Evolutionary conservation across 2,113 vertebrate species (phyloP), one percentile per base, ranked within the genome.

Genomic region (Ictalurus furcatus): DNA sequence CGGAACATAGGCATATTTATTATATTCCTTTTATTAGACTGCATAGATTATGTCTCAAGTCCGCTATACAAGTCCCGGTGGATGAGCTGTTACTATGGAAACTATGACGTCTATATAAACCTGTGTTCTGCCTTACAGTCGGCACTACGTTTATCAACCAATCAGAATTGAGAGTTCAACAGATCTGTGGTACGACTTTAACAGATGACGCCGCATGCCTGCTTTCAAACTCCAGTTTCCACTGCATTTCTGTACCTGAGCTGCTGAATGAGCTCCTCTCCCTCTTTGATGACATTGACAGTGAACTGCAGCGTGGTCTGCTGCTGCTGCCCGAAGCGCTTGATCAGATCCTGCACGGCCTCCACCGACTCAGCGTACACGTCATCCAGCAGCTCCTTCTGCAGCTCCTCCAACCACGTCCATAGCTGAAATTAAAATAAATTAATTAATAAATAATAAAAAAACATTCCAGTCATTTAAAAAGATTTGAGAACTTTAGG

Each of bases 331-430:
- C 98, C 97, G 7, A 99, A 99, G 90, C 98, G 97, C 92, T 99
- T 99, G 95, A 99, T 99, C 92, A 99, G 96, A 88, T 99, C 98
- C 94, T 99, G 98, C 63, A 99, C 98, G 0, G 98, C 98, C 93
- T 99, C 98, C 93, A 99, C 98, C 0, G 98, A 99, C 93, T 99
- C 98, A 0, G 98, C 98, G 0, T 99, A 99, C 87, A 99, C 98
- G 86, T 99, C 98, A 59, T 99, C 98, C 93, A 99, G 95, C 89
- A 99, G 95, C 89, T 99, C 98, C 93, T 99, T 99, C 96, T 99
- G 98, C 14, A 99, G 96, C 89, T 99, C 98, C 94, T 99, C 98
- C 93, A 99, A 96, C 98, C 98, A 99, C 0, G 98, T 97, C 98
- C 98, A 99, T 89, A 99, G 95, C 98, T 99, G 88, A 12, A 85